Percentiles rank a stretch among this genome's conserved stretches.
Evolutionary conservation across 2,113 vertebrate species (phyloP).

Genomic region (Dryoscopus gambensis): DNA sequence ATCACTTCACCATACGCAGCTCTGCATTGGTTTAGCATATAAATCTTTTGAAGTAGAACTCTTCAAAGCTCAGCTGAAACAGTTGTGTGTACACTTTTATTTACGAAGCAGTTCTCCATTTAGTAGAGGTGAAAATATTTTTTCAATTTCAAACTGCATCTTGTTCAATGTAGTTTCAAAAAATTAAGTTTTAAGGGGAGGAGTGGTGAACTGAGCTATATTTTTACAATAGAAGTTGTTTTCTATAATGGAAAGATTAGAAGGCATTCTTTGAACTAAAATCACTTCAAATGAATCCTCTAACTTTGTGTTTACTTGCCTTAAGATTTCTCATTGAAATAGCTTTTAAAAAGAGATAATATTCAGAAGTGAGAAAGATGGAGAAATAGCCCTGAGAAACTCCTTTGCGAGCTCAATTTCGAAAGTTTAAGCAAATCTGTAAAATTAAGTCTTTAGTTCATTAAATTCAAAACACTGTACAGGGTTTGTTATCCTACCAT

Average conservation of each 20-base stretch:
- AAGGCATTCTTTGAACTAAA: background rate
- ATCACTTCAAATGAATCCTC: background rate
- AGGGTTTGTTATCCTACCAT: background rate
- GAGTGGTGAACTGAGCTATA: background rate
- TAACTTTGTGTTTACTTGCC: background rate
- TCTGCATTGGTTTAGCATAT: background rate
- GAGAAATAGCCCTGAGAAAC: background rate
- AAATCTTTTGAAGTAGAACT: conserved; percentile 18
- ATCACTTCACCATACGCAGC: background rate
- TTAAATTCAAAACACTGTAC: background rate
- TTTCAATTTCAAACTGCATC: background rate
- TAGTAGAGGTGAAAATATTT: conserved; percentile 16
- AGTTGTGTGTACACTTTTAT: background rate
- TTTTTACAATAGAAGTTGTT: background rate
- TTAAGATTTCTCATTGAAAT: background rate
- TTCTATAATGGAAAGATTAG: background rate
- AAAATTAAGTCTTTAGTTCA: background rate
- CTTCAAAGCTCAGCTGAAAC: conserved; percentile 27
- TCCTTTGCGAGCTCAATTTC: background rate
- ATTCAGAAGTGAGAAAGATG: background rate
- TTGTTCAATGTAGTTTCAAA: background rate
- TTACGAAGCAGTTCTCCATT: conserved; percentile 33
- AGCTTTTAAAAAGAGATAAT: background rate
- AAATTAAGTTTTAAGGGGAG: conserved; percentile 39
- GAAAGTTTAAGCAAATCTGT: background rate